phyloP scores from a whole-genome alignment of 2,113 vertebrate genomes.

The Emydura subglobosa region DNA sequence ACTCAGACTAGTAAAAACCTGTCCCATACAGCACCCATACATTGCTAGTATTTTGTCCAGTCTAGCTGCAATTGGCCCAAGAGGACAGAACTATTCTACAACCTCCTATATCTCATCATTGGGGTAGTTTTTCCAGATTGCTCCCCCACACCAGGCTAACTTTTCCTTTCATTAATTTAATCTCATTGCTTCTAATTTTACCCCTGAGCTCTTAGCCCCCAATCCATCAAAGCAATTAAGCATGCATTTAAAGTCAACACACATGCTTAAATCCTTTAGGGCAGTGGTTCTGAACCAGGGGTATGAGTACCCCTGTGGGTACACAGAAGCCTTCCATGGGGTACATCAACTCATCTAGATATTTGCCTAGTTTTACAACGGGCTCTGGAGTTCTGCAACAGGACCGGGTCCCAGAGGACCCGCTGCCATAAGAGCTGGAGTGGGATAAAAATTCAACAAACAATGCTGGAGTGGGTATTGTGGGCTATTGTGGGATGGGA shows the following conservation, averaged over 20 bases:
- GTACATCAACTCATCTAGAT: too few relatives aligned
- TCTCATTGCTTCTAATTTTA: background rate
- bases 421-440: too few relatives aligned
- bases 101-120: background rate
- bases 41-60: background rate
- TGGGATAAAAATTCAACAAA: too few relatives aligned
- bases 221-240: background rate
- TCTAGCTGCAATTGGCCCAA: background rate
- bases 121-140: background rate
- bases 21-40: background rate
- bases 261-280: background rate
- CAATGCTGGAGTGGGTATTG: too few relatives aligned
- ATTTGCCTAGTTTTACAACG: too few relatives aligned
- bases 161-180: background rate
- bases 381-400: too few relatives aligned
- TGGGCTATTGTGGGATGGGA: too few relatives aligned
- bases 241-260: fast-evolving
- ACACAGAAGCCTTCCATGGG: too few relatives aligned
- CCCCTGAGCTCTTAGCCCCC: background rate
- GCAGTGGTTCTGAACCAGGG: too few relatives aligned
- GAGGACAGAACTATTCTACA: background rate
- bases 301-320: too few relatives aligned
- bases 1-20: background rate
- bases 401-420: too few relatives aligned
- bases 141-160: background rate